Evolutionary conservation across 2,113 vertebrate species (phyloP).

Genomic region (Rhinopithecus roxellana): DNA sequence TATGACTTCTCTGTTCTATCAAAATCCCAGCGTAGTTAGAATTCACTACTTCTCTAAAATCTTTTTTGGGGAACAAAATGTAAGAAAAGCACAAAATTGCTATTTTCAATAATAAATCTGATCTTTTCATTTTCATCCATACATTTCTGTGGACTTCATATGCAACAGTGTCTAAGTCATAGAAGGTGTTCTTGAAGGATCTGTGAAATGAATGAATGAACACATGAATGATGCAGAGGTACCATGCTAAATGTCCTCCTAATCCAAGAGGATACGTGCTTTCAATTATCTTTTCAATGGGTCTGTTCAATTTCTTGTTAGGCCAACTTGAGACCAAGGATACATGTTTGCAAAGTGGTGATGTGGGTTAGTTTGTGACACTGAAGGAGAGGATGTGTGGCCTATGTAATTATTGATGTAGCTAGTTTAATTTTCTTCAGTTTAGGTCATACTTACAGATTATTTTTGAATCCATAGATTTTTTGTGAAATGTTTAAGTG

Average conservation of each 20-base stretch:
- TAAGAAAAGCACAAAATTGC: neutral
- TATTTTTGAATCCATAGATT: slow-evolving; percentile 34
- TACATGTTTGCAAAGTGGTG: neutral
- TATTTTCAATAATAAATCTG: neutral
- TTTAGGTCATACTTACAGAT: neutral
- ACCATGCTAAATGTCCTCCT: neutral
- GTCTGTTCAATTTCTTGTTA: neutral
- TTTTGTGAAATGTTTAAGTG: neutral
- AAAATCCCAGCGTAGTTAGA: neutral
- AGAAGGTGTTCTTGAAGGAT: neutral
- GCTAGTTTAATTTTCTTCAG: neutral
- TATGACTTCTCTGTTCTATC: neutral
- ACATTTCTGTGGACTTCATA: neutral
- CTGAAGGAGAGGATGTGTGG: neutral
- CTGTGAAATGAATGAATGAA: neutral
- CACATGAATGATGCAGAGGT: neutral
- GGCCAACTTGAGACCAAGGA: neutral
- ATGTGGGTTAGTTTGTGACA: neutral
- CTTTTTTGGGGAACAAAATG: slow-evolving; percentile 5
- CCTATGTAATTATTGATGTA: neutral
- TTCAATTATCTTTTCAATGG: neutral
- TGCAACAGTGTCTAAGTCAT: neutral
- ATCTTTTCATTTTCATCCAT: neutral
- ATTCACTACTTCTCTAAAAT: neutral
- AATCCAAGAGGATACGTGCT: neutral